Evolutionary conservation across 2,797 vertebrate species (phyloP).

Genomic region (Coluber constrictor): DNA sequence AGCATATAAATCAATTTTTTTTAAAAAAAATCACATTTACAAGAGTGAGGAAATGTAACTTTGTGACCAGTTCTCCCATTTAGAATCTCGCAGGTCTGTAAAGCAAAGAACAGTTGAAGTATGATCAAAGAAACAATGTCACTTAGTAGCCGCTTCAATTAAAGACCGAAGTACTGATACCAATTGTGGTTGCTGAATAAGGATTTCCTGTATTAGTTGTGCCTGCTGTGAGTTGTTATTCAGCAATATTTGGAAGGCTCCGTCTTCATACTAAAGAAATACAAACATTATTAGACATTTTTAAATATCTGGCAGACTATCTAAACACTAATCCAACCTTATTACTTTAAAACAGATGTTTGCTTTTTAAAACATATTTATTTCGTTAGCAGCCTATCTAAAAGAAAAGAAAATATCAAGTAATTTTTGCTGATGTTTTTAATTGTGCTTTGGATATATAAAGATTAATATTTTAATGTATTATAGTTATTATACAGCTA

Average conservation of each 20-base stretch:
- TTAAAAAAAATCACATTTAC: not conserved
- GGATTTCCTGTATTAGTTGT: not conserved
- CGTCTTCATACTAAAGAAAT: not conserved
- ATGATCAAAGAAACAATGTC: not conserved
- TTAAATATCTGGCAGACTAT: not conserved
- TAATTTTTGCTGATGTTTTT: not conserved
- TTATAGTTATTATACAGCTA: too few relatives aligned
- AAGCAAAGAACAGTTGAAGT: not conserved
- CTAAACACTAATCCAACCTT: not conserved
- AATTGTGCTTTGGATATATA: not conserved
- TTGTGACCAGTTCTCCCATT: not conserved
- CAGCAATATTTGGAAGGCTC: not conserved
- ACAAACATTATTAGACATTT: not conserved
- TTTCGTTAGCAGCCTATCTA: not conserved
- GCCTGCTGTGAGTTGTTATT: not conserved
- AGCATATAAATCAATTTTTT: too few relatives aligned
- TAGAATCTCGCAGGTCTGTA: not conserved
- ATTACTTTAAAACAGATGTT: not conserved
- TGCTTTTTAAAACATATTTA: not conserved
- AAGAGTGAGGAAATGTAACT: not conserved
- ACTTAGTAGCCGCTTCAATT: not conserved
- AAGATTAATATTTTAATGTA: not conserved
- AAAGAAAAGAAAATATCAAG: not conserved
- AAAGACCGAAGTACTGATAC: not conserved
- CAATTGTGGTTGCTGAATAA: not conserved